A percentile compares a stretch with the other conserved stretches of the same genome.
phyloP scores from a whole-genome alignment of 1,140 invertebrate species.

The Sminthurinus signatus region DNA sequence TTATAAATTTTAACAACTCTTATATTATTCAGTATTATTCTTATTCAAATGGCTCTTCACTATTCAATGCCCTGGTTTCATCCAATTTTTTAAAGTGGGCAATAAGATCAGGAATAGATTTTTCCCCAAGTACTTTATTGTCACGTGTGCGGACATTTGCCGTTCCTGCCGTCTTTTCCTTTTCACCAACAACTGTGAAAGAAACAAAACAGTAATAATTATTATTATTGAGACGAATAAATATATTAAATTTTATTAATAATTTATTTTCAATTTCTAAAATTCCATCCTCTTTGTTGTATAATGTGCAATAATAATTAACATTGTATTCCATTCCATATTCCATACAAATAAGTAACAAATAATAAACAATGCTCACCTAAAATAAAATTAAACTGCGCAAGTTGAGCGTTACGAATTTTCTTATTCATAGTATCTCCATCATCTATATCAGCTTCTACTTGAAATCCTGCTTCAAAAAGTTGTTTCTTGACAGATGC shows the following conservation, averaged over 20 bases:
- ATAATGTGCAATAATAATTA: too few relatives aligned
- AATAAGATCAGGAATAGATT: conserved; percentile 70
- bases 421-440: conserved; percentile 98
- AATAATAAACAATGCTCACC: too few relatives aligned
- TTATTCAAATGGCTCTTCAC: conserved; percentile 44
- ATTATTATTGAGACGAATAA: too few relatives aligned
- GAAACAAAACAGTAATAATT: conserved; percentile 27
- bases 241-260: too few relatives aligned
- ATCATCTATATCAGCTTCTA: conserved; percentile 83
- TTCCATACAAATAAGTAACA: too few relatives aligned
- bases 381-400: conserved; percentile 96
- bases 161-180: conserved; percentile 79
- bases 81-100: conserved; percentile 65
- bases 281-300: too few relatives aligned
- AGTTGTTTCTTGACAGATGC: conserved; percentile 67
- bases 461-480: conserved; percentile 79
- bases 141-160: conserved; percentile 97
- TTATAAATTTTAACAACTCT: too few relatives aligned
- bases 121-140: conserved; percentile 94
- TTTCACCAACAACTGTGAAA: conserved; percentile 90
- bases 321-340: too few relatives aligned
- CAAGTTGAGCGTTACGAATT: conserved; percentile 93
- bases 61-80: conserved; percentile 41
- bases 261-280: too few relatives aligned
- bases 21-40: too few relatives aligned